phyloP scores from a whole-genome alignment of 2,888 invertebrate species.

The Lagria hirta region DNA sequence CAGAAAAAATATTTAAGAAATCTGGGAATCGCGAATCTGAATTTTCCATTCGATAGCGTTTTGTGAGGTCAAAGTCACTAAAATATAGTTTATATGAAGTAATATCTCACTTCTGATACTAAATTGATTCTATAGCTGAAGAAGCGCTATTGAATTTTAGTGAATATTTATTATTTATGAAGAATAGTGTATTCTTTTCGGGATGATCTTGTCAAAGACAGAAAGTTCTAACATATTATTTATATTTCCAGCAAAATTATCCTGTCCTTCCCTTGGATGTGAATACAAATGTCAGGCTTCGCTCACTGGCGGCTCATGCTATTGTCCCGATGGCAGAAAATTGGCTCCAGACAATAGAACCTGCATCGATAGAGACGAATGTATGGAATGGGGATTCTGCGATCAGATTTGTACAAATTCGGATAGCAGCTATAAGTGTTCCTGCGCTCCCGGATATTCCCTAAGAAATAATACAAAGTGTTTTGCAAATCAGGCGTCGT shows the following conservation, averaged over 20 bases:
- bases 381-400: conserved; percentile 89
- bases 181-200: too few species aligned
- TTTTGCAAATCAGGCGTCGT: conserved; percentile 61
- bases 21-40: too few species aligned
- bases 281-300: conserved; percentile 91
- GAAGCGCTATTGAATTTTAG: too few species aligned
- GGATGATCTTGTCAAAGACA: too few species aligned
- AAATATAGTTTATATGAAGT: too few species aligned
- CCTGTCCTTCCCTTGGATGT: conserved; percentile 84
- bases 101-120: too few species aligned
- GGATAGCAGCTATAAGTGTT: conserved; percentile 80
- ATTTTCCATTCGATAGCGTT: too few species aligned
- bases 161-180: too few species aligned
- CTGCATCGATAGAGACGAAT: conserved; percentile 91
- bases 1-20: too few species aligned
- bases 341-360: conserved; percentile 82
- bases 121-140: too few species aligned
- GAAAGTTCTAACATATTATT: background rate
- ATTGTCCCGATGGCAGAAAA: conserved; percentile 82
- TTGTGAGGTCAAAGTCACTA: too few species aligned
- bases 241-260: conserved; percentile 67
- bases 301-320: conserved; percentile 85
- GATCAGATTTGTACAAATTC: conserved; percentile 93
- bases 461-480: conserved; percentile 62
- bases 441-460: conserved; percentile 68